These are phyloP conservation scores for Zosterops pallidus DNA, from an alignment of 2,113 vertebrate genomes.

Conservation along the genomic window DNA sequence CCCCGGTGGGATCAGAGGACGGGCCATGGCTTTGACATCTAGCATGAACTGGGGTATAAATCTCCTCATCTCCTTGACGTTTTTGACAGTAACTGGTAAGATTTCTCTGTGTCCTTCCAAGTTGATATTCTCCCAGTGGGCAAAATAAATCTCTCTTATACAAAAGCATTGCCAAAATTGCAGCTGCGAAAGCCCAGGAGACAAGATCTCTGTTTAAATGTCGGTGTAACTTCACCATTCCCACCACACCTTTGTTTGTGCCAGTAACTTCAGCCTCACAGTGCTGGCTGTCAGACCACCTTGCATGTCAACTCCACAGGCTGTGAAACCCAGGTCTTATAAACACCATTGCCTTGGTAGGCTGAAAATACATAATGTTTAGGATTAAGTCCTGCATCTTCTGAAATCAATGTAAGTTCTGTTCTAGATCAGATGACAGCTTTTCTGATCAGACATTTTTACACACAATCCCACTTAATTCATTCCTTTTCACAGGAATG, in stretches of 20 bases:
- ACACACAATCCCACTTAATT: background rate
- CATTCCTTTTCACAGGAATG: background rate
- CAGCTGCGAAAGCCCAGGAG: background rate
- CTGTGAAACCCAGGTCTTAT: background rate
- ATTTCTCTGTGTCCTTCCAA: background rate
- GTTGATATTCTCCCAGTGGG: background rate
- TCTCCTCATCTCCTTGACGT: constrained; percentile 94
- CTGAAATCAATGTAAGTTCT: background rate
- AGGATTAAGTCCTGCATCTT: background rate
- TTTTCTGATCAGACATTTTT: background rate
- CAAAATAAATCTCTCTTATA: background rate
- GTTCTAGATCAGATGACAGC: background rate
- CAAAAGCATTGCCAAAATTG: background rate
- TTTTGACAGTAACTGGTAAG: constrained; percentile 92
- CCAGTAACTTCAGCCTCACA: background rate
- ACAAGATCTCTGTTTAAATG: background rate
- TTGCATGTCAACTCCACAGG: background rate
- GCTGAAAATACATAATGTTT: background rate
- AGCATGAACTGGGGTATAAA: constrained; percentile 95
- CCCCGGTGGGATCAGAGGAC: constrained; percentile 89
- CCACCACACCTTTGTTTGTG: background rate
- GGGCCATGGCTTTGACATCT: constrained; percentile 89
- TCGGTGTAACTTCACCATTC: fast-evolving
- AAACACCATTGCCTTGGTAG: background rate
- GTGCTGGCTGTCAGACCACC: background rate